Conservation (phyloP, 2,797 vertebrate genomes). For the Lepilemur ruficaudatus region DNA sequence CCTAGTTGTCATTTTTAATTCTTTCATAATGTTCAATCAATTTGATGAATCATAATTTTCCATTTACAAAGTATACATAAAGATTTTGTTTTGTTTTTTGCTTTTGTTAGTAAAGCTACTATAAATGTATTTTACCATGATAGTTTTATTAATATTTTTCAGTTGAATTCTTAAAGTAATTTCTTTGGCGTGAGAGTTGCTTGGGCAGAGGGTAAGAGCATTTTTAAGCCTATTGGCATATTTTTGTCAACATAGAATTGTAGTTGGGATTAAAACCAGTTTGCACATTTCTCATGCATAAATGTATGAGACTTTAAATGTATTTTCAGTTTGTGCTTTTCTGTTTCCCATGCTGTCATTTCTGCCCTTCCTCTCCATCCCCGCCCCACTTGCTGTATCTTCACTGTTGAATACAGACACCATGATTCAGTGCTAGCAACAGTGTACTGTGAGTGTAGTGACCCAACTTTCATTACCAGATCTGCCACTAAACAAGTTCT, state of each 20-base stretch:
- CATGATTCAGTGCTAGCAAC: neutral
- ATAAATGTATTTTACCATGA: neutral
- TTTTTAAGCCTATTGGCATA: constrained; percentile 3
- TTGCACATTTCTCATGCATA: constrained; percentile 39
- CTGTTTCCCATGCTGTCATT: neutral
- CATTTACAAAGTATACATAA: neutral
- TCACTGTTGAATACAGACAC: neutral
- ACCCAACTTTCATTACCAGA: neutral
- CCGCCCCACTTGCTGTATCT: neutral
- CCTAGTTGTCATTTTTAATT: neutral
- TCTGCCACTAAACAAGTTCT: constrained; percentile 6
- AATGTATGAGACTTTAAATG: constrained; percentile 31
- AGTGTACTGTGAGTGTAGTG: neutral
- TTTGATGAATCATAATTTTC: constrained; percentile 17
- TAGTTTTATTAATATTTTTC: constrained; percentile 31
- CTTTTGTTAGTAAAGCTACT: neutral
- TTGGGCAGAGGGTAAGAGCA: neutral
- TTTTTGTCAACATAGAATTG: constrained; percentile 34
- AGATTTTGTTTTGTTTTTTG: neutral
- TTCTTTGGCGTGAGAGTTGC: constrained; percentile 3
- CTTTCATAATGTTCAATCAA: neutral
- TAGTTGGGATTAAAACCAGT: constrained; percentile 50
- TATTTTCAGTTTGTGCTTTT: neutral
- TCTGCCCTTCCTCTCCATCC: neutral
- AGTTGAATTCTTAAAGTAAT: neutral